Conservation (phyloP, 2,888 invertebrate genomes). For the Netelia melanura region DNA sequence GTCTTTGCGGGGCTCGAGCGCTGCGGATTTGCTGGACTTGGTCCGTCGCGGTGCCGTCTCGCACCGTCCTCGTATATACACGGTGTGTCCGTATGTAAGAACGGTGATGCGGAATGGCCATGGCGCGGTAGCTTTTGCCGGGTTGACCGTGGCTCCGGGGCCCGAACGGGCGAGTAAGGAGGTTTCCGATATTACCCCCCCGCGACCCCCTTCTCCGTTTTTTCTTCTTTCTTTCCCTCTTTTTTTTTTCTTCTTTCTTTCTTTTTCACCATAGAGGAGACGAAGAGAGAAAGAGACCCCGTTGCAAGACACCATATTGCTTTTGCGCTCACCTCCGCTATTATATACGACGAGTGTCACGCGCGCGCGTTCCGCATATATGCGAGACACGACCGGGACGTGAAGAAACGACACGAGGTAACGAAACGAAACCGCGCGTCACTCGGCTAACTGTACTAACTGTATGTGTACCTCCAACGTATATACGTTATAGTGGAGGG, state of each 20-base stretch:
- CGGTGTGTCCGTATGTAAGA: slow-evolving; percentile 1
- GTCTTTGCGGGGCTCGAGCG: slow-evolving; percentile 73
- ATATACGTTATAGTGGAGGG: background rate
- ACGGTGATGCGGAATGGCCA: slow-evolving; percentile 9
- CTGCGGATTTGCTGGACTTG: slow-evolving; percentile 75
- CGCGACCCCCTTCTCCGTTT: background rate
- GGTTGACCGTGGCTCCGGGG: slow-evolving; percentile 29
- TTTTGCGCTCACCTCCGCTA: slow-evolving; percentile 40
- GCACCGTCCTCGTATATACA: background rate
- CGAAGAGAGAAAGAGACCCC: slow-evolving; percentile 72
- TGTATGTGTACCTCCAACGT: slow-evolving; percentile 45
- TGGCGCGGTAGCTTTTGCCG: background rate
- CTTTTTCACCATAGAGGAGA: slow-evolving; percentile 60
- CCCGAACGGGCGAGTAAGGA: slow-evolving; percentile 73
- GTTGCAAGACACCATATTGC: slow-evolving; percentile 76
- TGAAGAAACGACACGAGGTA: slow-evolving; percentile 59
- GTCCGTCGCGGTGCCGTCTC: slow-evolving; percentile 70
- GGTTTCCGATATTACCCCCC: slow-evolving; percentile 77
- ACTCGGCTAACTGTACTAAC: slow-evolving; percentile 81
- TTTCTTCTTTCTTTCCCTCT: no score
- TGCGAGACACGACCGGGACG: slow-evolving; percentile 31
- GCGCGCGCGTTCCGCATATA: slow-evolving; percentile 16
- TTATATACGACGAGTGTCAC: slow-evolving; percentile 35
- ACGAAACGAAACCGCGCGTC: slow-evolving; percentile 81
- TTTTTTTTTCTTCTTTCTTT: no score